Evolutionary conservation across 1,140 invertebrate genomes (phyloP).

Genomic region (Pantala flavescens): DNA sequence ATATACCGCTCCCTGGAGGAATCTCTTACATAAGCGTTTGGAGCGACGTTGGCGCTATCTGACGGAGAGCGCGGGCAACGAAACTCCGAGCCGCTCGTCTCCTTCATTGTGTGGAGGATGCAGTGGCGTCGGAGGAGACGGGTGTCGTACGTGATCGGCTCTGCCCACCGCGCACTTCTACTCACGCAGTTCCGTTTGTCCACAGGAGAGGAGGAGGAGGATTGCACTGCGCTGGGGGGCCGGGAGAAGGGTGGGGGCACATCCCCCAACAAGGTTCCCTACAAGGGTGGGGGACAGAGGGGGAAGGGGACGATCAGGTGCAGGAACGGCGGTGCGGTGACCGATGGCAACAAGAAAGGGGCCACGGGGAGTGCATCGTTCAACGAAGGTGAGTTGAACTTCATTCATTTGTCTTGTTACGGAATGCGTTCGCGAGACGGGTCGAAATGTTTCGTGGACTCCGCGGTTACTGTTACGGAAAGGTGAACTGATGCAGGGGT

Average conservation of each 20-base stretch:
- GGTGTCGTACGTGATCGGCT: conserved; percentile 38
- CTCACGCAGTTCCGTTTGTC: neutral
- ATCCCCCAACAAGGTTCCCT: neutral
- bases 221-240: conserved; percentile 4
- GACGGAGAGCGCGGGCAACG: neutral
- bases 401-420: too few species aligned
- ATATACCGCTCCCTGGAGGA: too few species aligned
- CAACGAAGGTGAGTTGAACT: conserved; percentile 17
- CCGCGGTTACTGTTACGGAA: too few species aligned
- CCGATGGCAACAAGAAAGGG: neutral
- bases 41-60: too few species aligned
- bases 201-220: neutral
- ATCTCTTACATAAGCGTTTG: too few species aligned
- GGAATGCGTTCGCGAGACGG: too few species aligned
- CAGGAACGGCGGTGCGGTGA: neutral
- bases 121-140: conserved; percentile 38
- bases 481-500: too few species aligned
- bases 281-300: neutral
- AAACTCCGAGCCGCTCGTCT: conserved; percentile 3
- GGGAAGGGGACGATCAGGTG: neutral
- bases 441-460: too few species aligned
- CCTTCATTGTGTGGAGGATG: conserved; percentile 27
- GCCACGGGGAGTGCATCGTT: neutral
- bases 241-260: neutral
- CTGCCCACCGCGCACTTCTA: conserved; percentile 36